A percentile compares a stretch with the other conserved stretches of the same genome.
phyloP scores from a whole-genome alignment of 2,888 invertebrate genomes.

The Xanthostigma xanthostigma region DNA sequence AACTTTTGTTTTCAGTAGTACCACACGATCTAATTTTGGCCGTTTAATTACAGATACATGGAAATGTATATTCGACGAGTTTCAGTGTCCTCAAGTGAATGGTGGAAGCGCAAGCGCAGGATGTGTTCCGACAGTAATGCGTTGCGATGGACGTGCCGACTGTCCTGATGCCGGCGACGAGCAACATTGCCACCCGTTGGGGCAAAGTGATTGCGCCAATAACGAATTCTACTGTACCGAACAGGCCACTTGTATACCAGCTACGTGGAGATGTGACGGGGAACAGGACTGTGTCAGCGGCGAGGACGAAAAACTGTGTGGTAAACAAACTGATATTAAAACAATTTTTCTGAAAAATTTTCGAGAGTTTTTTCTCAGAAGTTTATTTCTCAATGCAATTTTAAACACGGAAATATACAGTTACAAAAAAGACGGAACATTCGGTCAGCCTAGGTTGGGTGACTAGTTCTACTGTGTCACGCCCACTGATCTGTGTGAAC shows the following conservation, averaged over 20 bases:
- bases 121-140: constrained; percentile 41
- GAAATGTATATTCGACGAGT: constrained; percentile 40
- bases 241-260: constrained; percentile 42
- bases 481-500: too few relatives aligned
- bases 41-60: constrained; percentile 22
- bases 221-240: constrained; percentile 39
- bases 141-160: constrained; percentile 40
- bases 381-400: too few relatives aligned
- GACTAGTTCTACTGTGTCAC: too few relatives aligned
- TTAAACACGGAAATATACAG: too few relatives aligned
- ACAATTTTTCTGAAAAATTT: too few relatives aligned
- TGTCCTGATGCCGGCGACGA: constrained; percentile 41
- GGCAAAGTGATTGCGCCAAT: constrained; percentile 30
- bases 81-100: constrained; percentile 30
- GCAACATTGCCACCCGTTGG: constrained; percentile 27
- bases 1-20: constrained; percentile 13
- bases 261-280: constrained; percentile 42
- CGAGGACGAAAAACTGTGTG: constrained; percentile 42
- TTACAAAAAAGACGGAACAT: too few relatives aligned
- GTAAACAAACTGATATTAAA: constrained; percentile 19
- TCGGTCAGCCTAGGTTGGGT: too few relatives aligned
- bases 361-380: too few relatives aligned
- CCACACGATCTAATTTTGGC: constrained; percentile 3
- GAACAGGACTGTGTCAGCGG: constrained; percentile 36
- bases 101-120: constrained; percentile 23